These are phyloP conservation scores for Mirza zaza DNA, from an alignment of 2,113 vertebrate species.

Conservation along the genomic window DNA sequence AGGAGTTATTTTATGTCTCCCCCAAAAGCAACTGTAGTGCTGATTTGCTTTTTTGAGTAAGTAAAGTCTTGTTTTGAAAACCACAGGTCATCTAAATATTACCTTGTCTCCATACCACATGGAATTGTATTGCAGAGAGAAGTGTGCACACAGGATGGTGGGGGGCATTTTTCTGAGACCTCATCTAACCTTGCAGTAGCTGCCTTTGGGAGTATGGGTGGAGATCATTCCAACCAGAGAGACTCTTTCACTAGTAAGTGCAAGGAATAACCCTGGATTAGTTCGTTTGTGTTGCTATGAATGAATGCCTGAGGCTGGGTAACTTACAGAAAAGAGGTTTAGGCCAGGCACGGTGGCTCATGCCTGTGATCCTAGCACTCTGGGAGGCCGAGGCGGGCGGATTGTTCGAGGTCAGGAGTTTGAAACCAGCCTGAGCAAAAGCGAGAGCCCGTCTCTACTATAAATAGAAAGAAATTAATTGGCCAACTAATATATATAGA, in stretches of 20 bases:
- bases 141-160: background rate
- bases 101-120: background rate
- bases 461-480: no score
- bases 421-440: no score
- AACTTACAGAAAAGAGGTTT: no score
- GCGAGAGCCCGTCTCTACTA: no score
- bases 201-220: background rate
- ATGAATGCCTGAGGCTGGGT: no score
- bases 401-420: no score
- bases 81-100: background rate
- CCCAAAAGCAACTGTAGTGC: background rate
- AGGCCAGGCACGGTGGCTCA: no score
- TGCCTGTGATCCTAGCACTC: no score
- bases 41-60: conserved; percentile 53
- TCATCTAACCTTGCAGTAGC: background rate
- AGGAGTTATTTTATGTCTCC: background rate
- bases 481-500: no score
- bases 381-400: no score
- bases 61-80: conserved; percentile 37
- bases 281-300: no score
- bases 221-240: background rate
- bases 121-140: background rate
- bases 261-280: background rate
- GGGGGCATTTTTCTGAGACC: background rate
- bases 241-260: background rate